Base-by-base conservation (phyloP, 23 tunicate species). In the Halocynthia roretzi region DNA sequence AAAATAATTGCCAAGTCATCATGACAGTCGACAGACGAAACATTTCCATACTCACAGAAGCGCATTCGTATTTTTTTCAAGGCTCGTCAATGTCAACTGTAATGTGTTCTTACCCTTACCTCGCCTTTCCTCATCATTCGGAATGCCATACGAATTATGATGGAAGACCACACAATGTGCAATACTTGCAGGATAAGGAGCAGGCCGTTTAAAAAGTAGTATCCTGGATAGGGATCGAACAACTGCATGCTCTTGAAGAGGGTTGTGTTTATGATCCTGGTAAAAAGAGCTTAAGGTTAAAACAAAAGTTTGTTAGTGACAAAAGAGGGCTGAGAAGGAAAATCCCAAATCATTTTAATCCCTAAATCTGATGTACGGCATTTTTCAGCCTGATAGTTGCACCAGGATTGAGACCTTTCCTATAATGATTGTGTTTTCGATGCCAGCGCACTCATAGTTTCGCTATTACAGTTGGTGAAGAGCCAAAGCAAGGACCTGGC, bases 261-360 rank as follows among this genome's bases (percentile, higher is more conserved):
- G 19, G 78, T 61, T 9, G 83, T 78, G 58, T 84, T 71, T 10
- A 84, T 52, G 50, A 84, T 74, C 78, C 78, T 74, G 62, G 8
- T 14, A 74, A 74, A 8, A 55, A 52, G 19, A 74, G 23, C 55
- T 12, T 5, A 19, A 15, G 5, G 10, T 14, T 58, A 58, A 15
- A 14, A n/a, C 4, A n/a, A n/a, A 58, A 58, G 17, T 58, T n/a
- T n/a, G 17, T 58, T 2, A 58, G 64, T 58, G n/a, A 58, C 64
- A 14, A 58, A 15, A 58, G 64, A n/a, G 2, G 4, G 44, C 44
- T 31, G 44, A 31, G 44, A 31, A 31, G 44, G 44, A 31, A 31
- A 31, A 31, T 31, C 44, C 44, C 4, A 31, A 31, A 31, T 31
- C 44, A 31, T 31, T 31, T 31, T 4, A 31, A 31, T 31, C 44